Percentiles rank a stretch among this genome's conserved stretches.
Evolutionary conservation across 2,888 invertebrate genomes (phyloP).

Genomic region (Parnassius mnemosyne): DNA sequence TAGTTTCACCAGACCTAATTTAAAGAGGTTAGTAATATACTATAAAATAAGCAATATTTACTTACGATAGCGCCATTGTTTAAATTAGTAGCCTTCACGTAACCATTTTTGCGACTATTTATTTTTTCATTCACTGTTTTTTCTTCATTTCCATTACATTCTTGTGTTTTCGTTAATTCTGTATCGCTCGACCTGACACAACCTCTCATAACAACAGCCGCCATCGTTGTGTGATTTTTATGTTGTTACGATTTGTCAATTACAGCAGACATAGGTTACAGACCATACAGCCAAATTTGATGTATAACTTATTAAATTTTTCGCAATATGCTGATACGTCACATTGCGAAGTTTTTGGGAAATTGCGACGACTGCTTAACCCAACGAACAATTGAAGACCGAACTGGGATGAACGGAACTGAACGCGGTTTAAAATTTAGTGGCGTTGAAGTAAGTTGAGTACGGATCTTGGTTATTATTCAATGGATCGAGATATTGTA

Average conservation of each 20-base stretch:
- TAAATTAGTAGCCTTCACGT: conserved; percentile 42
- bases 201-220: conserved; percentile 45
- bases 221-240: conserved; percentile 45
- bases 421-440: too few relatives aligned
- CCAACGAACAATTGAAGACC: too few relatives aligned
- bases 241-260: background rate
- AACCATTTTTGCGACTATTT: conserved; percentile 54
- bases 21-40: conserved; percentile 33
- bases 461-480: too few relatives aligned
- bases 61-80: conserved; percentile 60
- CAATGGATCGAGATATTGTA: too few relatives aligned
- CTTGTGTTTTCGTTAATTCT: conserved; percentile 37
- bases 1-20: conserved; percentile 14
- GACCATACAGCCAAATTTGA: too few relatives aligned
- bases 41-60: conserved; percentile 41
- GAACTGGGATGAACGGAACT: too few relatives aligned
- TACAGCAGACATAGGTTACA: too few relatives aligned
- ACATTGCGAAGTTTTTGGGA: too few relatives aligned
- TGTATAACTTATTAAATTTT: too few relatives aligned
- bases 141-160: conserved; percentile 45
- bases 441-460: too few relatives aligned
- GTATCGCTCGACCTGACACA: conserved; percentile 38
- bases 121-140: conserved; percentile 52
- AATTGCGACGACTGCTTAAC: too few relatives aligned
- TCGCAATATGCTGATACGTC: too few relatives aligned